phyloP scores from a whole-genome alignment of 2,888 invertebrate species.

The Darwinula stevensoni region DNA sequence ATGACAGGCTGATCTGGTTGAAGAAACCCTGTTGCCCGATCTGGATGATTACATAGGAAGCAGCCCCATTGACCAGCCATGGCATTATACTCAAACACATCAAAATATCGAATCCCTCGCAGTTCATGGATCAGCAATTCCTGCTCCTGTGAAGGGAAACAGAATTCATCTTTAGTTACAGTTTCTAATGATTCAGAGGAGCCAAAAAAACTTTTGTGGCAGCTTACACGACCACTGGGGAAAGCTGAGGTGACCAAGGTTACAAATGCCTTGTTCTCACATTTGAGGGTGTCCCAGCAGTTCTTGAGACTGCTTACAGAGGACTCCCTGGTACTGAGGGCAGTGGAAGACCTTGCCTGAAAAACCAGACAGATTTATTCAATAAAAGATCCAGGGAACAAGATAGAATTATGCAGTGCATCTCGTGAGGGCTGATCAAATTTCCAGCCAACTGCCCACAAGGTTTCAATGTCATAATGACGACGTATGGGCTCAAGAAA shows the following conservation, averaged over 20 bases:
- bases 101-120: constrained; percentile 57
- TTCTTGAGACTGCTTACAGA: constrained; percentile 56
- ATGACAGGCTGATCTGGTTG: constrained; percentile 55
- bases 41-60: constrained; percentile 74
- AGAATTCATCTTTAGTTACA: constrained; percentile 1
- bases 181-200: too few relatives aligned
- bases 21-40: constrained; percentile 53
- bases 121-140: constrained; percentile 58
- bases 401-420: not conserved
- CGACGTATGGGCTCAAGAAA: constrained; percentile 37
- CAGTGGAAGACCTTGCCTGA: constrained; percentile 37
- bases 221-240: constrained; percentile 58
- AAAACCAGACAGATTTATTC: constrained; percentile 1
- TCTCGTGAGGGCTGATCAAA: constrained; percentile 27
- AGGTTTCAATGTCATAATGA: constrained; percentile 54
- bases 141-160: constrained; percentile 31
- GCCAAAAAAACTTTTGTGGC: too few relatives aligned
- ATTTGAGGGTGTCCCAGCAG: constrained; percentile 80
- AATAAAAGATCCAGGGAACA: not conserved
- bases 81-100: constrained; percentile 55
- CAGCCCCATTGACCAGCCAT: constrained; percentile 45
- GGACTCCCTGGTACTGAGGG: constrained; percentile 45
- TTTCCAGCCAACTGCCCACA: constrained; percentile 62
- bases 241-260: constrained; percentile 80
- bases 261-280: constrained; percentile 59